These are phyloP conservation scores for Tauraco erythrolophus DNA, from an alignment of 2,113 vertebrate species.

Conservation along the genomic window DNA sequence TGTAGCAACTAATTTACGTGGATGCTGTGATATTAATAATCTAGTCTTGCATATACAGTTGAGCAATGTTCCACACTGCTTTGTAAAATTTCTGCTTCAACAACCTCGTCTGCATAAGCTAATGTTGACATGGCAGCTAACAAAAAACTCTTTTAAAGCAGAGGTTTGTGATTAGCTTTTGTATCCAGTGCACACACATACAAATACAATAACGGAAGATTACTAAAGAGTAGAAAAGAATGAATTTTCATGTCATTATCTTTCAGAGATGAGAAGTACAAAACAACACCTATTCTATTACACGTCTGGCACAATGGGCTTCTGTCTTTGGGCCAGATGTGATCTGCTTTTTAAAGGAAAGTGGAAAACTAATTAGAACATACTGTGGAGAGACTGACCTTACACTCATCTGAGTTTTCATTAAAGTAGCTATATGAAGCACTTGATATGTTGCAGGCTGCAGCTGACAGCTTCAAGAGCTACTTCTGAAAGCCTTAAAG, in stretches of 20 bases:
- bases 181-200: neutral
- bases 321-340: constrained; percentile 16
- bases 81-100: constrained; percentile 20
- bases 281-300: constrained; percentile 23
- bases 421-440: neutral
- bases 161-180: constrained; percentile 41
- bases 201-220: constrained; percentile 18
- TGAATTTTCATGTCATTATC: constrained; percentile 45
- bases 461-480: constrained; percentile 41
- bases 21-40: neutral
- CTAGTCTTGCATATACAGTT: neutral
- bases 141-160: neutral
- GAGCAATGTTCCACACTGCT: neutral
- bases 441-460: neutral
- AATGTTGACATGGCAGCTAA: neutral
- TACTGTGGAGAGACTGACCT: constrained; percentile 7
- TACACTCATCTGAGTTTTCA: constrained; percentile 1
- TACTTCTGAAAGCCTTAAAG: neutral
- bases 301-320: neutral
- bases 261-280: neutral
- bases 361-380: constrained; percentile 28
- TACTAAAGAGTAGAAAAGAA: constrained; percentile 28
- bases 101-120: neutral
- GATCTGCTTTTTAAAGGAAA: constrained; percentile 9
- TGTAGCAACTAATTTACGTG: neutral